Evolutionary conservation across 2,113 vertebrate genomes (phyloP), one percentile per base, ranked within the genome.

Genomic region (Lagopus muta): DNA sequence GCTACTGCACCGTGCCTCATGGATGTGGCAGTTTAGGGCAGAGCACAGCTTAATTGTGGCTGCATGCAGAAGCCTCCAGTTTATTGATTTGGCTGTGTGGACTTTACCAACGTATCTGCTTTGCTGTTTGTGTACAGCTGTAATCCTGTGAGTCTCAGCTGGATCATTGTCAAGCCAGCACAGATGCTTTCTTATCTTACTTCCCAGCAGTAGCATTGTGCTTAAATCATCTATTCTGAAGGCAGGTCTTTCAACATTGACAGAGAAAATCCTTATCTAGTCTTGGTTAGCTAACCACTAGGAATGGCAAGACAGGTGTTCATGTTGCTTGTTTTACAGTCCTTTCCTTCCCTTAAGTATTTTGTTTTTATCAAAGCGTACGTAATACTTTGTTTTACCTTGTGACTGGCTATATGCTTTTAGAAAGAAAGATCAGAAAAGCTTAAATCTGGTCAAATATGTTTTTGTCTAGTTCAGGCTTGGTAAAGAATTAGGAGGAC

Each of bases 171-270:
- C 82, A 89, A 70, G 65, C 40, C 28, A 54, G 20, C 4, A 3
- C 71, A 85, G 82, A 57, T 72, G 67, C 40, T 91, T 89, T 82
- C 79, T 89, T 91, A 86, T 95, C 94, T 95, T 80, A 36, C 24
- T 86, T 95, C 67, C 50, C 92, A 93, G 79, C 40, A 81, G 50
- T 21, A 85, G 36, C 12, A 2, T 22, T 88, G 36, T 70, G 79
- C 82, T 95, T 87, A 82, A 82, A 87, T 89, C 64, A 73, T 50
- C 85, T 76, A 12, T 36, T 91, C 72, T 82, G 64, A 62, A 93
- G 74, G 79, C 48, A 58, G 34, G 36, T 7, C 40, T 66, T 80
- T 64, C 38, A 73, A 66, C 75, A 45, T 0, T 73, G 79, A 77
- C 71, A 94, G 74, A 45, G 67, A 69, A 62, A 70, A 87, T 6